Base-by-base conservation (phyloP, 2,888 invertebrate genomes). In the Lysandra coridon region DNA sequence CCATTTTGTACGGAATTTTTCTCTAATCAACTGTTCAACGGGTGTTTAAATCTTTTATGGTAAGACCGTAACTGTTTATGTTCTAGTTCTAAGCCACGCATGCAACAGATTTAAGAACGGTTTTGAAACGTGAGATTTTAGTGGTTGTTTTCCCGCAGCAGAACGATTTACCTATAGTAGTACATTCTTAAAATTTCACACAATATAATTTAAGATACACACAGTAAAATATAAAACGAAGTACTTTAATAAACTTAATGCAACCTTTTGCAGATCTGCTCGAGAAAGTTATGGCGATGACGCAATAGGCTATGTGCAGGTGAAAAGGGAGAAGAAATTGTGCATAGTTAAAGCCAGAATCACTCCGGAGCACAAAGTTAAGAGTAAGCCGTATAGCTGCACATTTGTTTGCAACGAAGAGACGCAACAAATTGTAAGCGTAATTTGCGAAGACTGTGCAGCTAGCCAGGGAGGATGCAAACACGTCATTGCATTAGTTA, bases 331-430 rank as follows among this genome's bases (percentile, higher is more conserved):
- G 23, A 75, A 78, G 44, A 78, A 80, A 37, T 60, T 83, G 33
- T 85, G 84, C 79, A 82, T 76, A 57, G 81, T 84, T 1, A 84
- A 84, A 81, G 81, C 80, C 23, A 80, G 81, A 80, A 80, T 85
- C n/a, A 82, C 81, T 73, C 84, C 83, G 37, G 77, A 77, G 37
- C 77, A 77, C 60, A 57, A 60, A 60, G 62, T 77, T 60, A 23
- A 37, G 30, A 33, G 33, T 6, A 77, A 77, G 60, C 7, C 37
- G 30, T 77, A 77, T 77, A 14, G 7, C 23, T 23, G n/a, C 17
- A 77, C 60, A 14, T 60, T 60, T 17, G n/a, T 37, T 33, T 30
- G 30, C 60, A 60, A 77, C 60, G 77, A 77, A 60, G 30, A 77
- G 30, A 17, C 14, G 17, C 12, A 37, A 77, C 17, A 57, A 33